A percentile compares a stretch with the other conserved stretches of the same genome.
These are phyloP conservation scores for Microtus richardsoni DNA, from an alignment of 2,113 vertebrate genomes.

Conservation along the genomic window DNA sequence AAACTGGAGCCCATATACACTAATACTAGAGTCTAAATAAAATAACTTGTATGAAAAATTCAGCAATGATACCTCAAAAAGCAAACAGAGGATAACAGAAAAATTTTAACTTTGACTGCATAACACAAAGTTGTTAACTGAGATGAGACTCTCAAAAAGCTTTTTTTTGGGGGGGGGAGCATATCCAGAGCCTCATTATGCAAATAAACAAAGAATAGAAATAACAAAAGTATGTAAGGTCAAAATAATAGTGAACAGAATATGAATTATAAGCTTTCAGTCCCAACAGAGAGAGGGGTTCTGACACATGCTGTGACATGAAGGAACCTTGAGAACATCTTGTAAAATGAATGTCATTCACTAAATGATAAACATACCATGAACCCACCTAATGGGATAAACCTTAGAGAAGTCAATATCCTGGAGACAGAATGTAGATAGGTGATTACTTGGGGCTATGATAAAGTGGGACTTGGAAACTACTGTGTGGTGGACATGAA, in stretches of 20 bases:
- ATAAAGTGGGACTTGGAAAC: neutral
- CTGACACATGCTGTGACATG: neutral
- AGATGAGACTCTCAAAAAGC: neutral
- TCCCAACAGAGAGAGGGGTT: neutral
- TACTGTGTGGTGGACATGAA: neutral
- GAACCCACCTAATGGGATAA: neutral
- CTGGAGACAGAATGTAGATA: neutral
- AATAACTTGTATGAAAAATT: neutral
- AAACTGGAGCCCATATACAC: neutral
- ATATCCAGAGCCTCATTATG: neutral
- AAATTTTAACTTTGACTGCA: neutral
- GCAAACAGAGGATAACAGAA: neutral
- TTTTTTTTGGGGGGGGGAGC: neutral
- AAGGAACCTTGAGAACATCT: neutral
- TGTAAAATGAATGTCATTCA: neutral
- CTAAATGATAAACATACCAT: neutral
- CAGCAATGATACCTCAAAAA: neutral
- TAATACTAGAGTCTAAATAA: neutral
- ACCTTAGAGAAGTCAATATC: neutral
- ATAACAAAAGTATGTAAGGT: neutral
- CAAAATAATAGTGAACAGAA: neutral
- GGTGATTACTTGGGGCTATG: neutral
- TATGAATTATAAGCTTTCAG: neutral
- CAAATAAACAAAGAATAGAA: neutral
- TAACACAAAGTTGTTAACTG: neutral